Base-by-base conservation (phyloP, 2,888 invertebrate species). In the Harpalus rufipes region DNA sequence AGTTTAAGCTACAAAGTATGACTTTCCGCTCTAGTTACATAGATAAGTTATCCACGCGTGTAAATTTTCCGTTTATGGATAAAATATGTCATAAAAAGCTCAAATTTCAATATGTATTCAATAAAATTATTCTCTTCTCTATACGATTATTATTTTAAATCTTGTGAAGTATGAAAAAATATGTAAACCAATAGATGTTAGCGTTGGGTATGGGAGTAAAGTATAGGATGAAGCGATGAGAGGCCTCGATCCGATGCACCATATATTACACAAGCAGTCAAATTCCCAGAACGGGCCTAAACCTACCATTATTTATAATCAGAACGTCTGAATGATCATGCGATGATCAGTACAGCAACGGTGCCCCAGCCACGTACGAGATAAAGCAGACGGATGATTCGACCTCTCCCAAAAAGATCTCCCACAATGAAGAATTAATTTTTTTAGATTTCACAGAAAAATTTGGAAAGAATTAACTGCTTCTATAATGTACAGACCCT, bases 241-340 rank as follows among this genome's bases (percentile, higher is more conserved):
- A 74, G 72, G 16, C 41, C 72, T 74, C 72, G 72, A 74, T 74
- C 81, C 81, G 63, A 44, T 61, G 80, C 58, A 63, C 80, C 80
- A 44, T 80, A 80, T 80, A 63, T 74, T 74, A 74, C 72, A 80
- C 68, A 82, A 68, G 68, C 82, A 72, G 72, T 56, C 58, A 82
- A 82, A 82, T 82, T 82, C 82, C 82, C 25, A 82, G 72, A 72
- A 82, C 39, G 82, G 82, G 14, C 72, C 82, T 82, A 68, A 72
- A 72, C 68, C 82, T 68, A 58, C 82, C 58, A 82, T 82, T 82
- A 82, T 82, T 82, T 68, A 72, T 82, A 82, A 82, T 82, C 82
- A 82, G 82, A 58, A 68, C 39, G 72, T 82, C 72, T 82, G 82
- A 68, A 82, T 72, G 68, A 80, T 61, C 80, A 72, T 82, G 72